Evolutionary conservation across 2,888 invertebrate species (phyloP), one percentile per base, ranked within the genome.

Genomic region (Orthosia gracilis): DNA sequence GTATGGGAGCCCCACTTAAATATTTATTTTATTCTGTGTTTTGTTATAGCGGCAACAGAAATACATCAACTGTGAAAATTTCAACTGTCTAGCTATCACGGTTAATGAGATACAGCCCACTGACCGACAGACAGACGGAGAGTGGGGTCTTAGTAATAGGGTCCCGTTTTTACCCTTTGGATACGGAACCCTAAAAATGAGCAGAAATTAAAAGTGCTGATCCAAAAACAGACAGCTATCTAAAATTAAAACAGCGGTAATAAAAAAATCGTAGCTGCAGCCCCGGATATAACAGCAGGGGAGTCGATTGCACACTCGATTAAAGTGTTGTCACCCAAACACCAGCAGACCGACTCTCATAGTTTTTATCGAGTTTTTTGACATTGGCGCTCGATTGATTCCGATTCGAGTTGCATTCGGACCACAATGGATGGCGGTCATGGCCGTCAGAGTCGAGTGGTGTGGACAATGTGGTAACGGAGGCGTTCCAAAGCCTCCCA

Each of bases 321-420:
- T 89, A 89, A 73, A 89, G 85, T 90, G 88, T 92, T 86, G 87
- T 92, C 93, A 94, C 92, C 92, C 91, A 92, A 92, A 92, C 88
- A 88, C 91, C 90, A 83, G 90, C 85, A 89, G 90, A 91, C 73
- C 85, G 90, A 89, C 90, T 94, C 92, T 92, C 91, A 92, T 87
- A 90, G 90, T 94, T 95, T 95, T 94, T 95, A 86, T 92, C 31
- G 73, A 83, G 88, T 92, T 94, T 94, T 93, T 93, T 86, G 89
- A 92, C 91, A 91, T 92, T 92, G 92, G 88, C 84, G 89, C 88
- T 91, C 92, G 91, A 94, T 94, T 94, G 91, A 93, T 89, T 92
- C 88, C 87, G 89, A 92, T 92, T 92, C 90, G 92, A 90, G 90
- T 92, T 92, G 91, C 91, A 89, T 91, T 92, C 91, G 88, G 77